These are phyloP conservation scores for Amphimedon queenslandica DNA, from an alignment of 37 sponge, comb jelly and placozoan species.

Conservation along the genomic window DNA sequence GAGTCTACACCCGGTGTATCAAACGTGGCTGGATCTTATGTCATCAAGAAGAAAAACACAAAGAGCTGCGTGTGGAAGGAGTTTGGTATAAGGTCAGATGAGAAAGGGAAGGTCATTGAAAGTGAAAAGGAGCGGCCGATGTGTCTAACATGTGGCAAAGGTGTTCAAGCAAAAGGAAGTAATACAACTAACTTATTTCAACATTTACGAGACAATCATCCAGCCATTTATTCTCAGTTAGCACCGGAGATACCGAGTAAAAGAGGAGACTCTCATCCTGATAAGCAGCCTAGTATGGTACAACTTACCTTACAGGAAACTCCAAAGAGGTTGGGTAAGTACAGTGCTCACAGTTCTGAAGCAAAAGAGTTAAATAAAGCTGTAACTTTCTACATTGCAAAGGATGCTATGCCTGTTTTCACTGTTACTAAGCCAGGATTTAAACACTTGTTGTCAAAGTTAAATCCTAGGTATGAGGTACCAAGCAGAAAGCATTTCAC, in stretches of 20 bases:
- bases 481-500: neutral
- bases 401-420: neutral
- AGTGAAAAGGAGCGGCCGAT: too few species aligned
- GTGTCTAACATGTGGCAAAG: neutral
- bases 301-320: too few species aligned
- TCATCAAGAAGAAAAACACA: too few species aligned
- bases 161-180: neutral
- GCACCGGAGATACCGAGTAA: neutral
- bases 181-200: neutral
- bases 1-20: too few species aligned
- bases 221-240: neutral
- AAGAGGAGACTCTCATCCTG: neutral
- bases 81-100: too few species aligned
- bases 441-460: neutral
- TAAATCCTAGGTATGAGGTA: neutral
- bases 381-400: neutral
- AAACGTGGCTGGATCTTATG: too few species aligned
- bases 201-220: neutral
- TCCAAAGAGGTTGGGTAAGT: too few species aligned
- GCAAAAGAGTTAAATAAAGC: neutral
- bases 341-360: neutral
- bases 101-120: too few species aligned
- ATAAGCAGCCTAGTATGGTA: too few species aligned
- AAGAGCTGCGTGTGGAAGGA: too few species aligned
- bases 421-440: neutral